Evolutionary conservation across 2,113 vertebrate genomes (phyloP).

Genomic region (Trinectes maculatus): DNA sequence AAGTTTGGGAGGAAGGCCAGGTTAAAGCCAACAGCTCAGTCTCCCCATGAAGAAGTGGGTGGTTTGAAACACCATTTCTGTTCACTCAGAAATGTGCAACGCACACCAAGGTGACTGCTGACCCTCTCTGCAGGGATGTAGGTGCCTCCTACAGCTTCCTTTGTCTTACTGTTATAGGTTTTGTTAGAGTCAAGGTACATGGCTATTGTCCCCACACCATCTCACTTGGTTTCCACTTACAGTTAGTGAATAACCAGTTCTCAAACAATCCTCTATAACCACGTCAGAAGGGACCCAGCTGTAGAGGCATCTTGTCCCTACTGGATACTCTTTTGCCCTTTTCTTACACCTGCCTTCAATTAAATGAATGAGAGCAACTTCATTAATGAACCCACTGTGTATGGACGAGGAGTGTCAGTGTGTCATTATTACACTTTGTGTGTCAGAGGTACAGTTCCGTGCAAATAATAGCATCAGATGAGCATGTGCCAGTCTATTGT

Average conservation of each 20-base stretch:
- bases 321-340: too few relatives aligned
- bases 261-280: constrained; percentile 31
- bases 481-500: background rate
- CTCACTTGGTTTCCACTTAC: constrained; percentile 6
- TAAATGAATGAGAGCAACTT: background rate
- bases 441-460: background rate
- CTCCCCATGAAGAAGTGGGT: background rate
- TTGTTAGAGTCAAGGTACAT: constrained; percentile 31
- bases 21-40: background rate
- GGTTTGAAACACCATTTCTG: background rate
- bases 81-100: constrained; percentile 9
- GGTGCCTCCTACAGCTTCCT: constrained; percentile 31
- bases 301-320: too few relatives aligned
- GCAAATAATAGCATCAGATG: background rate
- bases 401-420: background rate
- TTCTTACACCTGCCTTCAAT: background rate
- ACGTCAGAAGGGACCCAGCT: constrained; percentile 28
- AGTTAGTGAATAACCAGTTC: constrained; percentile 4
- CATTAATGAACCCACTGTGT: background rate
- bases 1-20: background rate
- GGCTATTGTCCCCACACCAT: constrained; percentile 23
- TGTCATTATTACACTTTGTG: too few relatives aligned
- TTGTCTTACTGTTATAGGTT: constrained; percentile 24
- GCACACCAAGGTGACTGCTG: constrained; percentile 1
- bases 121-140: constrained; percentile 31